These are phyloP conservation scores for Eudyptes chrysolophus DNA, from an alignment of 2,113 vertebrate genomes.

Conservation along the genomic window DNA sequence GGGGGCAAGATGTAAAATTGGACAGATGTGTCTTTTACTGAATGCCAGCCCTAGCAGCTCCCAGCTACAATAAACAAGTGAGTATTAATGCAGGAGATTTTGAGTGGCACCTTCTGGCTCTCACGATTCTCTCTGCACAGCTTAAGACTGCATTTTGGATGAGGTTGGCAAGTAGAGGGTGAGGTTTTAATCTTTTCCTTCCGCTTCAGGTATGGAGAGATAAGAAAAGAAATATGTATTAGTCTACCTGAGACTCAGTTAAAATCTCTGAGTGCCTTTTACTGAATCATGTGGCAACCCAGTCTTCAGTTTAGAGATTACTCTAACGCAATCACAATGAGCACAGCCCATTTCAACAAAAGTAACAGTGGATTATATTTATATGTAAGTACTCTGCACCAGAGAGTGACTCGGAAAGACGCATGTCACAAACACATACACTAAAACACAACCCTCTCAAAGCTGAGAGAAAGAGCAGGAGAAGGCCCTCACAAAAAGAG, in stretches of 20 bases:
- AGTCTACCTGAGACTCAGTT: conserved; percentile 1
- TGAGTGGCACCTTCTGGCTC: neutral
- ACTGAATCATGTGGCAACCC: neutral
- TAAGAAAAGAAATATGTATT: conserved; percentile 29
- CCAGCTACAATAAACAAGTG: neutral
- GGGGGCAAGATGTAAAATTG: neutral
- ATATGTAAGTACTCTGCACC: neutral
- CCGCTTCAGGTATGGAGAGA: neutral
- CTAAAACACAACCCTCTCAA: neutral
- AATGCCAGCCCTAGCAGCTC: neutral
- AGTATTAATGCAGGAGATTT: neutral
- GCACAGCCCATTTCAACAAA: neutral
- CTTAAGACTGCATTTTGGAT: conserved; percentile 5
- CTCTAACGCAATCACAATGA: neutral
- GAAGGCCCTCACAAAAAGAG: neutral
- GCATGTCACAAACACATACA: neutral
- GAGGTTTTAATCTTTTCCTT: conserved; percentile 22
- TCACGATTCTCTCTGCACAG: neutral
- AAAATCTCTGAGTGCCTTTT: conserved; percentile 31
- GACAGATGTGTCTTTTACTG: neutral
- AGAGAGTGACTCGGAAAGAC: neutral
- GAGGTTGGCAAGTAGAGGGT: neutral
- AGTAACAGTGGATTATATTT: neutral
- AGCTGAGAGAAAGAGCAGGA: neutral
- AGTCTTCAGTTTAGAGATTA: neutral